phyloP scores from a whole-genome alignment of 2,113 vertebrate genomes.

The Nannobrachium achirus region DNA sequence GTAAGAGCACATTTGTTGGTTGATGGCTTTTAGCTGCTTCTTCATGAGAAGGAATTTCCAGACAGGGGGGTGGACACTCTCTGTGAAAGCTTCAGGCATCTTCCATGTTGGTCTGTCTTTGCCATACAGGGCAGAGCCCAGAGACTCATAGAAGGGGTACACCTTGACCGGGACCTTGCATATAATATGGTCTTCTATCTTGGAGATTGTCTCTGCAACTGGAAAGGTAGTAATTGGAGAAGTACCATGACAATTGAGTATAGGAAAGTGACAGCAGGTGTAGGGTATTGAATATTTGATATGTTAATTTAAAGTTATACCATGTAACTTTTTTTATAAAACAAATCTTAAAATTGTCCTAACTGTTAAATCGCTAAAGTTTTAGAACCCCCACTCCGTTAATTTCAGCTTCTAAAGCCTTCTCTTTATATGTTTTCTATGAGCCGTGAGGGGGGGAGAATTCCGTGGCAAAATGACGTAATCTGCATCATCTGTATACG shows the following conservation, averaged over 20 bases:
- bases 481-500: too few relatives aligned
- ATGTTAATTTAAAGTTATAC: not conserved
- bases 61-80: conserved; percentile 71
- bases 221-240: conserved; percentile 36
- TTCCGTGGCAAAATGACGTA: too few relatives aligned
- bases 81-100: conserved; percentile 79
- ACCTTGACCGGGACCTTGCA: conserved; percentile 72
- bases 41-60: conserved; percentile 78
- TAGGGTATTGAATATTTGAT: not conserved
- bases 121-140: conserved; percentile 84
- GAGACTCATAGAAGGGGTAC: conserved; percentile 81
- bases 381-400: too few relatives aligned
- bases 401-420: too few relatives aligned
- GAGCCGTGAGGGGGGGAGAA: too few relatives aligned
- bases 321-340: too few relatives aligned
- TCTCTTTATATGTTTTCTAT: too few relatives aligned
- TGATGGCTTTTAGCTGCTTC: conserved; percentile 67
- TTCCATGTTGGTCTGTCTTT: conserved; percentile 78
- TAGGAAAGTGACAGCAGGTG: not conserved
- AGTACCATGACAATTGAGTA: conserved; percentile 1
- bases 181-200: conserved; percentile 69
- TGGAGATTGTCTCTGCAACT: conserved; percentile 80
- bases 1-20: conserved; percentile 71
- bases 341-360: too few relatives aligned
- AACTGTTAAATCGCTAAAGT: too few relatives aligned